Evolutionary conservation across 2,888 invertebrate species (phyloP), one percentile per base, ranked within the genome.

Genomic region (Melinaea marsaeus): DNA sequence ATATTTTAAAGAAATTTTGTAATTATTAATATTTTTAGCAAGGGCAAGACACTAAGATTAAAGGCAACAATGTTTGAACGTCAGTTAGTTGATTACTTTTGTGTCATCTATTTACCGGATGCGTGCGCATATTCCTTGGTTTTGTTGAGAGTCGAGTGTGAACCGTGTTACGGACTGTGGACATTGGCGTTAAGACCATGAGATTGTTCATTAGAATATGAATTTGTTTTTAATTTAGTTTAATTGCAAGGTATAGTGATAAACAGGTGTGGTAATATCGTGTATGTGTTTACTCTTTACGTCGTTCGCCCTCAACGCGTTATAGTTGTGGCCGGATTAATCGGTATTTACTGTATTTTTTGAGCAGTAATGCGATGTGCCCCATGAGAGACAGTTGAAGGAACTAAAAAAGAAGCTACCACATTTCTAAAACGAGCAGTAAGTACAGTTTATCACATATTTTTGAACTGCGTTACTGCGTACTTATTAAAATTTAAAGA

Each of bases 331-430:
- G 72, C 76, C 77, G 78, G 75, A 75, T 75, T 72, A 72, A 74
- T 77, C 74, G 72, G 76, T 75, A 79, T 74, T 78, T 76, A 75
- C 70, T 77, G 71, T 77, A 77, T 78, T 75, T 74, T 78, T 72
- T 67, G 71, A 71, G 75, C 69, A 75, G 78, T 79, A 76, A 77
- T 77, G 77, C 73, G 72, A 75, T 78, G 83, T 79, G 79, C 75
- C 76, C 74, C 75, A 79, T 78, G 78, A 79, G 79, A 79, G 74
- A 77, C 75, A 77, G 71, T 66, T 74, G 75, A 78, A 81, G 75
- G 70, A 79, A 80, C 79, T 76, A 79, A 79, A 75, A 76, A 70
- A 73, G 67, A 72, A 74, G 67, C 68, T 68, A 72, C 70, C 65
- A 68, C 68, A 66, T 60, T 60, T 61, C 58, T 13, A 56, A 46